Evolutionary conservation across 2,888 invertebrate species (phyloP).

Genomic region (Strigamia crassipes): DNA sequence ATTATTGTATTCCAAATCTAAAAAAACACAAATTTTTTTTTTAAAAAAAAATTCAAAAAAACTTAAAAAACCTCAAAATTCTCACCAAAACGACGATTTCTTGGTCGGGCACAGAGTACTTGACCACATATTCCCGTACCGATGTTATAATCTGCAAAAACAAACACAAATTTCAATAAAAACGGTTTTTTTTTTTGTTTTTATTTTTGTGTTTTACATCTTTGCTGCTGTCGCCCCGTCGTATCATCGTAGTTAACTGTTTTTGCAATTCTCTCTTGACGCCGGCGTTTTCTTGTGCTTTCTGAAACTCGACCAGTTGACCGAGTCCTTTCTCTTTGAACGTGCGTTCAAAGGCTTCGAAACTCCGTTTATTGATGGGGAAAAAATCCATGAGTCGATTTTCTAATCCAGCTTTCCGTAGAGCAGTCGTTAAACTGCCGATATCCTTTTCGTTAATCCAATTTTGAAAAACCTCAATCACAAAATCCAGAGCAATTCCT

Average conservation of each 20-base stretch:
- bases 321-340: constrained; percentile 80
- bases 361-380: constrained; percentile 89
- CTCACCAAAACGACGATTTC: constrained; percentile 78
- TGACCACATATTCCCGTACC: constrained; percentile 81
- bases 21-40: too few relatives aligned
- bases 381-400: constrained; percentile 75
- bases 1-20: constrained; percentile 94
- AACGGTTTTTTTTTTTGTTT: neutral
- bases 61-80: too few relatives aligned
- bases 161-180: constrained; percentile 62
- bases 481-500: constrained; percentile 91
- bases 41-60: too few relatives aligned
- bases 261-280: constrained; percentile 78
- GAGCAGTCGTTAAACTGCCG: constrained; percentile 79
- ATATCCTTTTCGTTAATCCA: constrained; percentile 91
- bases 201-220: constrained; percentile 58
- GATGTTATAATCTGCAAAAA: constrained; percentile 62
- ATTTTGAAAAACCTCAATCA: constrained; percentile 87
- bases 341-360: constrained; percentile 77
- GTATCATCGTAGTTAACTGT: constrained; percentile 79
- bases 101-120: constrained; percentile 84
- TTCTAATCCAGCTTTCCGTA: constrained; percentile 82
- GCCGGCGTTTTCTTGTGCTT: constrained; percentile 68
- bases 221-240: constrained; percentile 81
- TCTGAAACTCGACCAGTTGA: constrained; percentile 70